Percentiles rank a stretch among this genome's conserved stretches.
Evolutionary conservation across 2,797 vertebrate species (phyloP).

Genomic region (Steatocranus sp.): DNA sequence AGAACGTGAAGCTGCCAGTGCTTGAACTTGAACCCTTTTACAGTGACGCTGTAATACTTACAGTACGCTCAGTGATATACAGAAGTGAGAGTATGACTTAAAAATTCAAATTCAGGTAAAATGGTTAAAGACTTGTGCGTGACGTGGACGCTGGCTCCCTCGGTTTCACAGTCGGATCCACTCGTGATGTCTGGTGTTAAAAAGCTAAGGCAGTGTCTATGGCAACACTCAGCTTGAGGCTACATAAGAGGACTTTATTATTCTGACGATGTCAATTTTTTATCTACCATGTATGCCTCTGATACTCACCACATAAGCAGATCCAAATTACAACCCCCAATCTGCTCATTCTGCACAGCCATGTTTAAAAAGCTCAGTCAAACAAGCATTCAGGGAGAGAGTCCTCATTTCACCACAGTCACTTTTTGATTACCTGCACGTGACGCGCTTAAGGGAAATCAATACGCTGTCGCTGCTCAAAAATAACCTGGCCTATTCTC

Average conservation of each 20-base stretch:
- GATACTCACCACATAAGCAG: background rate
- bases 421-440: background rate
- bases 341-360: background rate
- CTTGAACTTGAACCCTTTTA: background rate
- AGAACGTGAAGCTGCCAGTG: background rate
- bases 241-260: background rate
- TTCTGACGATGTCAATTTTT: background rate
- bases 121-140: accelerated
- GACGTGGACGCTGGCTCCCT: background rate
- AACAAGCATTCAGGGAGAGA: background rate
- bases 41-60: background rate
- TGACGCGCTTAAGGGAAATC: accelerated
- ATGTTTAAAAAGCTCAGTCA: background rate
- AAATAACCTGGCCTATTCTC: background rate
- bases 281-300: background rate
- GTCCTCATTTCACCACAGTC: background rate
- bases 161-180: background rate
- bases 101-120: background rate
- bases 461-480: accelerated
- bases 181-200: background rate
- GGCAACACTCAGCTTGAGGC: background rate
- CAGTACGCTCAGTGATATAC: background rate
- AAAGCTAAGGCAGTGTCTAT: background rate
- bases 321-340: background rate
- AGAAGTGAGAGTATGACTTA: background rate